These are phyloP conservation scores for Tetheella fluctuosa DNA, from an alignment of 2,888 invertebrate species.

Conservation along the genomic window DNA sequence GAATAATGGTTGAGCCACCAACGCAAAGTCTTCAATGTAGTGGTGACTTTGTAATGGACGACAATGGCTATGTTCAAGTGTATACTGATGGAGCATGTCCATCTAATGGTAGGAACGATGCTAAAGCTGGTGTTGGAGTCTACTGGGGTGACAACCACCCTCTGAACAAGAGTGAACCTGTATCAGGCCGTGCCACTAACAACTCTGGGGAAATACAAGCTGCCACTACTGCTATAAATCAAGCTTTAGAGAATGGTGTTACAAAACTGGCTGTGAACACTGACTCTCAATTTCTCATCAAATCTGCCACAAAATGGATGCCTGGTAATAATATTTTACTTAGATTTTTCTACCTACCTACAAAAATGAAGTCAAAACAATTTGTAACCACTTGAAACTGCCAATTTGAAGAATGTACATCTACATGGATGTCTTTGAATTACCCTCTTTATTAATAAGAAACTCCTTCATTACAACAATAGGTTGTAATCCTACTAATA, in stretches of 20 bases:
- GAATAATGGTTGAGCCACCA: conserved; percentile 26
- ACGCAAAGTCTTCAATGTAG: no score
- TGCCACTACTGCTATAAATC: conserved; percentile 89
- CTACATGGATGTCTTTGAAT: neutral
- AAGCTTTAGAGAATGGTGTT: conserved; percentile 87
- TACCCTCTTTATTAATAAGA: neutral
- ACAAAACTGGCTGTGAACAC: conserved; percentile 91
- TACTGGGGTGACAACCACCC: conserved; percentile 93
- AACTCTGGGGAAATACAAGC: conserved; percentile 98
- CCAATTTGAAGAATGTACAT: no score
- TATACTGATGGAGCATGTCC: conserved; percentile 98
- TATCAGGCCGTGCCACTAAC: conserved; percentile 94
- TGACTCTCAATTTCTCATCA: conserved; percentile 96
- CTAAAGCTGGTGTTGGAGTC: conserved; percentile 95
- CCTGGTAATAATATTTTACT: conserved; percentile 61
- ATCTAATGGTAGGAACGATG: conserved; percentile 89
- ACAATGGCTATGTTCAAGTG: conserved; percentile 84
- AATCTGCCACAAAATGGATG: conserved; percentile 94
- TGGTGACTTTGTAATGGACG: conserved; percentile 67
- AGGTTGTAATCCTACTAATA: no score
- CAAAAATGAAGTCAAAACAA: no score
- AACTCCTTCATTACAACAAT: no score
- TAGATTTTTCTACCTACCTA: no score
- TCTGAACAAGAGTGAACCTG: conserved; percentile 91
- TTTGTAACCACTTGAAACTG: no score